Percentiles rank a stretch among this genome's conserved stretches.
Conservation (phyloP, 2,888 invertebrate genomes). For the Trisateles emortualis region DNA sequence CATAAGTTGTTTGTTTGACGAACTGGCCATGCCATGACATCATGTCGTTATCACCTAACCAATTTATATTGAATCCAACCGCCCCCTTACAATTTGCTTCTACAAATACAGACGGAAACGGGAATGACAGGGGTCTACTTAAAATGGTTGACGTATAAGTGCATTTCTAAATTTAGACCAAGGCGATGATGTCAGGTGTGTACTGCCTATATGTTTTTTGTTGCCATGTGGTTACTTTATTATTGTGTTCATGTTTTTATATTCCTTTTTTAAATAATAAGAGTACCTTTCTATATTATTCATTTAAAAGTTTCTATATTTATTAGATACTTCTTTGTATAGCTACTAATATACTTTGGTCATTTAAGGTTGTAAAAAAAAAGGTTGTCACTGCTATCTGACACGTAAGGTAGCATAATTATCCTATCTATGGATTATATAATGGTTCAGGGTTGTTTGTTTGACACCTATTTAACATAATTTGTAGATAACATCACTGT, state of each 20-base stretch:
- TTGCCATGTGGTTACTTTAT: conserved; percentile 25
- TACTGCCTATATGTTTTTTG: conserved; percentile 27
- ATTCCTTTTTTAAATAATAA: too few species aligned
- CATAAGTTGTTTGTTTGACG: conserved; percentile 55
- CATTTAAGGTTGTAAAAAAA: conserved; percentile 12
- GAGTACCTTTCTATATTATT: not conserved
- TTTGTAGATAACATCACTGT: conserved; percentile 23
- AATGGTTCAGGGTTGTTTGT: conserved; percentile 18
- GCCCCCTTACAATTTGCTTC: conserved; percentile 44
- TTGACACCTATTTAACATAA: conserved; percentile 10
- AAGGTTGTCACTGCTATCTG: too few species aligned
- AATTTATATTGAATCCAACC: conserved; percentile 55
- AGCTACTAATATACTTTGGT: conserved; percentile 14
- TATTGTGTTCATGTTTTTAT: not conserved
- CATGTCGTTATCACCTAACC: conserved; percentile 64
- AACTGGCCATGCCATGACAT: conserved; percentile 68
- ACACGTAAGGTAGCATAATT: not conserved
- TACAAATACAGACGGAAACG: conserved; percentile 51
- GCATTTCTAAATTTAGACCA: conserved; percentile 78
- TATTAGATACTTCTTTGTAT: too few species aligned
- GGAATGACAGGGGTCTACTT: conserved; percentile 54
- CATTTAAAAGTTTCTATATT: too few species aligned
- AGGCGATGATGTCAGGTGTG: conserved; percentile 71
- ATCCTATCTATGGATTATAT: conserved; percentile 37
- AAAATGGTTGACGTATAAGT: conserved; percentile 56